Evolutionary conservation across 2,797 vertebrate genomes (phyloP).

Genomic region (Schizothorax lantsangensis): DNA sequence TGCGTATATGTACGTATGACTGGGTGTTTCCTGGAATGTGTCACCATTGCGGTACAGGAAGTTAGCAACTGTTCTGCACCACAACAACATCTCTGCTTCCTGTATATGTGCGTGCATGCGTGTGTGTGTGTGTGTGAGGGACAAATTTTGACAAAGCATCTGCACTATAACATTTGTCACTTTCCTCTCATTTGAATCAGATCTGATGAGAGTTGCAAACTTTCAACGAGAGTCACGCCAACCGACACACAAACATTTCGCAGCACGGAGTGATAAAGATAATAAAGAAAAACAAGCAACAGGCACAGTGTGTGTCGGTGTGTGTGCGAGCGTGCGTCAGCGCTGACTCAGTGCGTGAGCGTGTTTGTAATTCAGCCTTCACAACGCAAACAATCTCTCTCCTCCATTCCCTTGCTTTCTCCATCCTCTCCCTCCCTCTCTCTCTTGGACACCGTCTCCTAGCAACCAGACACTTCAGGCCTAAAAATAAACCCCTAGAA

Average conservation of each 20-base stretch:
- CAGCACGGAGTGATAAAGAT: conserved; percentile 50
- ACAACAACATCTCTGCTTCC: conserved; percentile 80
- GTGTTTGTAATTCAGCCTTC: conserved; percentile 84
- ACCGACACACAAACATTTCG: neutral
- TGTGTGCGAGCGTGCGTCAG: conserved; percentile 71
- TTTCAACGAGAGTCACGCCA: conserved; percentile 3
- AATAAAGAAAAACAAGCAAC: conserved; percentile 78
- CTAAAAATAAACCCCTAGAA: conserved; percentile 85
- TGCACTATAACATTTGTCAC: conserved; percentile 40
- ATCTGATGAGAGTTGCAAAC: conserved; percentile 29
- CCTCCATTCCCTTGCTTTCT: conserved; percentile 64
- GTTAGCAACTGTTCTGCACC: conserved; percentile 80
- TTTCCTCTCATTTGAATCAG: conserved; percentile 35
- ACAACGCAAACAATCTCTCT: conserved; percentile 75
- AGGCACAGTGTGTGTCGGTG: conserved; percentile 61
- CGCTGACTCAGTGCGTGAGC: conserved; percentile 81
- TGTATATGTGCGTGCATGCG: conserved; percentile 64
- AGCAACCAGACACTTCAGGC: conserved; percentile 86
- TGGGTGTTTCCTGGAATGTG: conserved; percentile 81
- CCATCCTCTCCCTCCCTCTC: conserved; percentile 60
- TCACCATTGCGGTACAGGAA: conserved; percentile 79
- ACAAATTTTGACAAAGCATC: conserved; percentile 45
- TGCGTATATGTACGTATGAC: conserved; percentile 54
- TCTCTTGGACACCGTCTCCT: conserved; percentile 77
- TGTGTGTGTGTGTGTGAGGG: conserved; percentile 55